Conservation (phyloP, 2,113 vertebrate species). For the Nesoenas mayeri region DNA sequence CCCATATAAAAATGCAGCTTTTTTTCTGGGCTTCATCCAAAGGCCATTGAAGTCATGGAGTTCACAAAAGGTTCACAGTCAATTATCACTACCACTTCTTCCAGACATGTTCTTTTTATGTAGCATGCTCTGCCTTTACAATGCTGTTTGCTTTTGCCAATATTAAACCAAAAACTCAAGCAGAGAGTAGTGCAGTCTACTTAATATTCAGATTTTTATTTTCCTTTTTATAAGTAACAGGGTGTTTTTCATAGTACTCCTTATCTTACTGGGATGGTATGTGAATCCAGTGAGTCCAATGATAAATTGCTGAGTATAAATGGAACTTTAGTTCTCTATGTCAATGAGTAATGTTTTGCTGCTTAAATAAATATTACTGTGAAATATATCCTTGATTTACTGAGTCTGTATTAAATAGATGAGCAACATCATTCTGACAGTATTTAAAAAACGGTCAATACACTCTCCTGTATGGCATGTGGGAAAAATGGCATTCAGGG, state of each 20-base stretch:
- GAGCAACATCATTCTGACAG: not conserved
- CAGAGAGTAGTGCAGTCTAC: not conserved
- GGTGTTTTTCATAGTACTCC: not conserved
- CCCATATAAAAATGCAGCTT: not conserved
- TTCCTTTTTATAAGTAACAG: not conserved
- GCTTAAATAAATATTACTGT: slow-evolving; percentile 18
- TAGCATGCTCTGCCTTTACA: not conserved
- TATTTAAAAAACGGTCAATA: not conserved
- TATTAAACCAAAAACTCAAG: not conserved
- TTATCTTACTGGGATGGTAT: not conserved
- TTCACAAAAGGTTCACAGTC: not conserved
- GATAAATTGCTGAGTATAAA: not conserved
- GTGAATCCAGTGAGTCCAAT: not conserved
- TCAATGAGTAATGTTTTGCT: slow-evolving; percentile 12
- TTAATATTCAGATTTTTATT: not conserved
- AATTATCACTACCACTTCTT: not conserved
- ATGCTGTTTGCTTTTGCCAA: not conserved
- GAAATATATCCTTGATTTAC: slow-evolving; percentile 29
- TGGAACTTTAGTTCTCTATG: not conserved
- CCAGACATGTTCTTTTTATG: not conserved
- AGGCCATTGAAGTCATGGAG: not conserved
- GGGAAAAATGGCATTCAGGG: not conserved
- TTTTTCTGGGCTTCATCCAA: slow-evolving; percentile 21
- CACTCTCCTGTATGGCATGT: not conserved
- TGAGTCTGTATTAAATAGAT: not conserved